Base-by-base conservation (phyloP, 2,888 invertebrate genomes). In the Stenchaetothrips biformis region DNA sequence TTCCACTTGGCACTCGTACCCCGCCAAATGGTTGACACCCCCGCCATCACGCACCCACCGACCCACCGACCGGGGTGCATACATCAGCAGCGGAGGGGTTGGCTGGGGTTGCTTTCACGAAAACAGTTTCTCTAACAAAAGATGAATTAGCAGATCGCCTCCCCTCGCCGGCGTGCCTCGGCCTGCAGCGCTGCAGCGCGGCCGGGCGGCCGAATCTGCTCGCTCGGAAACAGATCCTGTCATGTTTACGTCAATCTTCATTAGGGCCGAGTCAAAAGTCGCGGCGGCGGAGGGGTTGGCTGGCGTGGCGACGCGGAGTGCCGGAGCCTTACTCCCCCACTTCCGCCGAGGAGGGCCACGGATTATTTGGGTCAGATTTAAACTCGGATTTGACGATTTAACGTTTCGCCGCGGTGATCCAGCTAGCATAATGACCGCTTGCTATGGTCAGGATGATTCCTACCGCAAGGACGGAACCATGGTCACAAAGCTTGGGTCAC, bases 151-250 rank as follows among this genome's bases (percentile, higher is more conserved):
- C 25, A 25, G 67, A 7, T 25, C 25, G 7, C 25, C 25, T 67
- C 21, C 67, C 67, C 67, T 25, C 25, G 21, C 67, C 67, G 7
- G 9, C 7, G 6, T 25, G 21, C n/a, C 25, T 8, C 67, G 8
- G 25, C 25, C 9, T 25, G 9, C 25, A 25, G 67, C 67, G 21
- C 67, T 11, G 21, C 21, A n/a, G 67, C 67, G 25, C 67, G 25
- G 67, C 67, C 2, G 37, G 37, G 67, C 67, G 25, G 67, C 21
- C 11, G 25, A 74, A 74, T 74, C 67, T 74, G 67, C 67, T 74
- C 67, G 67, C 67, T 74, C 67, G 67, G 67, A 74, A 74, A 74
- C 67, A 74, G 67, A 74, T 74, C 67, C 67, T 74, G 67, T 74
- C 67, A 74, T 74, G 67, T 74, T 37, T 74, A 74, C 67, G 67